Conservation (phyloP, 1,140 invertebrate genomes). For the Euschistus heros region DNA sequence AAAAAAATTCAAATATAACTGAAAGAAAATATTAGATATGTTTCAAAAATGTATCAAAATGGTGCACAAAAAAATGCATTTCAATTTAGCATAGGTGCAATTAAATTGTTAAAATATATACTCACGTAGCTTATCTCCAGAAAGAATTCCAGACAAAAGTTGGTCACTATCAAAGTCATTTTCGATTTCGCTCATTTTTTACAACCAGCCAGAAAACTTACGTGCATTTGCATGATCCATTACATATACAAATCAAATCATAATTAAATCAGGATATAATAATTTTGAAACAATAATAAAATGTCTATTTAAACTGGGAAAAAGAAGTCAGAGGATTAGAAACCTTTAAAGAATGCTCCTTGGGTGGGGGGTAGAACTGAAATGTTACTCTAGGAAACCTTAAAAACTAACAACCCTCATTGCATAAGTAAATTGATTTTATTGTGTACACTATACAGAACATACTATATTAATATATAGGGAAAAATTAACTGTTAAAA, state of each 20-base stretch:
- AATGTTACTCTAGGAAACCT: constrained; percentile 18
- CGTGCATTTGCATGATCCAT: too few relatives aligned
- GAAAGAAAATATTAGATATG: not conserved
- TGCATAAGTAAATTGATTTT: constrained; percentile 23
- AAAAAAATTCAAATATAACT: too few relatives aligned
- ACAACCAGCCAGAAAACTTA: too few relatives aligned
- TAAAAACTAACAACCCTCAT: not conserved
- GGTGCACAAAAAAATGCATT: not conserved
- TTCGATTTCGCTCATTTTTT: constrained; percentile 24
- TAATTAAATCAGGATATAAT: too few relatives aligned
- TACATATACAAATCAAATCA: too few relatives aligned
- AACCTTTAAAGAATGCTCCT: constrained; percentile 9
- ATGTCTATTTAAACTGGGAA: not conserved
- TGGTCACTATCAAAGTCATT: constrained; percentile 26
- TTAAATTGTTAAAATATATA: constrained; percentile 1
- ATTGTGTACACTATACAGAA: not conserved
- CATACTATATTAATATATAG: not conserved
- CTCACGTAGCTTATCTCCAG: constrained; percentile 24
- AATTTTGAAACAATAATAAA: not conserved
- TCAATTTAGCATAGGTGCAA: not conserved
- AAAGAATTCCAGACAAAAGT: constrained; percentile 23
- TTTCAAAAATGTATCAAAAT: not conserved
- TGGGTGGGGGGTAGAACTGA: not conserved
- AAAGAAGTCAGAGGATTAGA: constrained; percentile 13
- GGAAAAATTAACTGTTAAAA: too few relatives aligned